A percentile compares a stretch with the other conserved stretches of the same genome.
Evolutionary conservation across 2,888 invertebrate species (phyloP).

Genomic region (Diadegma fenestrale): DNA sequence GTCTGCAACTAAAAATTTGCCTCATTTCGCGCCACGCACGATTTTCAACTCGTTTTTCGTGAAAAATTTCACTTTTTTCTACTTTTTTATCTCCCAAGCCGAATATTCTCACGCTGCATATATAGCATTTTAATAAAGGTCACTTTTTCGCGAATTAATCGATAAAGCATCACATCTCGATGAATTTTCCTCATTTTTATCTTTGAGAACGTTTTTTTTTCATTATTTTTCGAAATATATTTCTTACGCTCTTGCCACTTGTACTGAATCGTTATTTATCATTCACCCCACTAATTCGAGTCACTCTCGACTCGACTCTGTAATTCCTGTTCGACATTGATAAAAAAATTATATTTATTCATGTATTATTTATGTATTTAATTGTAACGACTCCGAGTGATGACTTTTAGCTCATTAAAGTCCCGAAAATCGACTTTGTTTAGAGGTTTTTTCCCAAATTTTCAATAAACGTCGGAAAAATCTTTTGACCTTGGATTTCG

Average conservation of each 20-base stretch:
- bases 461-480: too few relatives aligned
- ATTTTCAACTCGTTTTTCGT: too few relatives aligned
- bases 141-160: slow-evolving; percentile 80
- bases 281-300: slow-evolving; percentile 44
- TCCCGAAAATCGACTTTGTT: too few relatives aligned
- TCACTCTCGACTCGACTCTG: slow-evolving; percentile 32
- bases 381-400: slow-evolving; percentile 22
- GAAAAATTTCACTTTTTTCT: slow-evolving; percentile 65
- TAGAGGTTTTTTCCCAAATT: too few relatives aligned
- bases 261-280: slow-evolving; percentile 11
- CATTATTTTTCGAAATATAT: slow-evolving; percentile 68
- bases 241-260: slow-evolving; percentile 60
- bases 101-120: slow-evolving; percentile 76
- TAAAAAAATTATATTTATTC: slow-evolving; percentile 65
- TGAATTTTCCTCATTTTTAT: too few relatives aligned
- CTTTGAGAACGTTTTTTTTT: too few relatives aligned
- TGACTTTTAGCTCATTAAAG: slow-evolving; percentile 19
- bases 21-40: too few relatives aligned
- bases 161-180: slow-evolving; percentile 79
- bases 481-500: too few relatives aligned
- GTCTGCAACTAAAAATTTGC: too few relatives aligned
- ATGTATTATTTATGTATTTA: not conserved
- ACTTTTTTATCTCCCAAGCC: slow-evolving; percentile 69
- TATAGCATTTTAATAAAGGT: slow-evolving; percentile 79
- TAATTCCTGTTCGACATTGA: slow-evolving; percentile 69